Evolutionary conservation across 2,888 invertebrate species (phyloP), one percentile per base, ranked within the genome.

Genomic region (Deilephila elpenor): DNA sequence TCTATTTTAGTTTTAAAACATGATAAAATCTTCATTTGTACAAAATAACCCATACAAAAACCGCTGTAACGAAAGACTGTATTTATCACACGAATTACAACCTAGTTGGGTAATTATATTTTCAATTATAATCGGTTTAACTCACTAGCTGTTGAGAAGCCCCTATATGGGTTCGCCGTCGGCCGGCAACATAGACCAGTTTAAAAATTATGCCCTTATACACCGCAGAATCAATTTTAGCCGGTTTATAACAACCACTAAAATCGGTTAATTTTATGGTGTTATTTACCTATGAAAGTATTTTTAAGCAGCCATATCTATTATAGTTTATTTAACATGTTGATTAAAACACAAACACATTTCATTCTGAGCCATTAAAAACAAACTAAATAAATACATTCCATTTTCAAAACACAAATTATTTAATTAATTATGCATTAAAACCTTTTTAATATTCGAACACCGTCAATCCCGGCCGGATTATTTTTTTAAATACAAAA

Each of bases 401-500:
- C 1, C 4, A 20, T 51, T 14, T 51, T 14, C 0, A 51, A 34
- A 14, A 17, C 14, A 67, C 37, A 44, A 44, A 44, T 44, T 11
- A 25, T 20, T 25, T 20, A 51, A 29, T 17, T 17, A 5, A 6
- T 32, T 62, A 20, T n/a, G 6, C n/a, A 56, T n/a, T n/a, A 56
- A 56, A 25, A 67, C 67, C 6, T 51, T 64, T 67, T 67, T n/a
- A 51, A 25, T 51, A 5, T 44, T 11, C 64, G 25, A 67, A 51
- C 67, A 17, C 20, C 14, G 20, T 11, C n/a, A 37, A 62, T 44
- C 11, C 44, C 44, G 51, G 17, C 6, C 7, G 5, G 14, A 67
- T 51, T 67, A 17, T 51, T n/a, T 64, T 64, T 67, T 67, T 44
- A 11, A 67, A 67, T 25, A 20, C 20, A 11, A 5, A 67, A 64